Evolutionary conservation across 2,888 invertebrate species (phyloP).

Genomic region (Idaea straminata): DNA sequence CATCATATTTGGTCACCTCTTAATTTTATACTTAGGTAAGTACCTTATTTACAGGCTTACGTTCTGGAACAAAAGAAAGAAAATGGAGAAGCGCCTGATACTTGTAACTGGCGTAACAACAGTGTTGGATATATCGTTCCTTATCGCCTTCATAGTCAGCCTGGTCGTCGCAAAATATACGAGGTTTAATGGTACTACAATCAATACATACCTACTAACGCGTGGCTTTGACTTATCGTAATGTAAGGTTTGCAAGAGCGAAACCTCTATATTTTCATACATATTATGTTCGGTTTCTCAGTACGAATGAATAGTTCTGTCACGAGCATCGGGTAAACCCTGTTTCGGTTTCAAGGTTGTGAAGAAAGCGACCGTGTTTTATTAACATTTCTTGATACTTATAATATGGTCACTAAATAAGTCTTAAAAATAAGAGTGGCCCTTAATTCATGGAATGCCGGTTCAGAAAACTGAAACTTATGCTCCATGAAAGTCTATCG

Average conservation of each 20-base stretch:
- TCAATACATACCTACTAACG: not conserved
- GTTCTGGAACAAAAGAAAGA: slow-evolving; percentile 64
- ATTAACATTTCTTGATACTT: not conserved
- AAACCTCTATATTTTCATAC: not conserved
- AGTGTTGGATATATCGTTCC: slow-evolving; percentile 59
- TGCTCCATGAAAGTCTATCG: too few relatives aligned
- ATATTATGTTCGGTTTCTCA: not conserved
- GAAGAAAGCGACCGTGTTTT: not conserved
- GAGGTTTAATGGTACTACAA: slow-evolving; percentile 47
- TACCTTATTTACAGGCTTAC: slow-evolving; percentile 49
- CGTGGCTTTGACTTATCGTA: not conserved
- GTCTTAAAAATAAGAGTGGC: too few relatives aligned
- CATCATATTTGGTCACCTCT: too few relatives aligned
- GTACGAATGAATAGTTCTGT: not conserved
- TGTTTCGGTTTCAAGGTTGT: not conserved
- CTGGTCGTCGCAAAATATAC: slow-evolving; percentile 43
- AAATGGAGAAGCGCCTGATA: slow-evolving; percentile 63
- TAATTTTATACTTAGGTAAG: not conserved
- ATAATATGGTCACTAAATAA: not conserved
- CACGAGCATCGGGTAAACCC: not conserved
- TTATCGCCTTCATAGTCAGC: slow-evolving; percentile 61
- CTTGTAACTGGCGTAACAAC: slow-evolving; percentile 48
- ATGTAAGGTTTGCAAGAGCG: not conserved
- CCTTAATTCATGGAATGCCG: too few relatives aligned
- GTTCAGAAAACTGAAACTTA: too few relatives aligned